phyloP scores from a whole-genome alignment of 2,888 invertebrate genomes.

The Parasteatoda lunata region DNA sequence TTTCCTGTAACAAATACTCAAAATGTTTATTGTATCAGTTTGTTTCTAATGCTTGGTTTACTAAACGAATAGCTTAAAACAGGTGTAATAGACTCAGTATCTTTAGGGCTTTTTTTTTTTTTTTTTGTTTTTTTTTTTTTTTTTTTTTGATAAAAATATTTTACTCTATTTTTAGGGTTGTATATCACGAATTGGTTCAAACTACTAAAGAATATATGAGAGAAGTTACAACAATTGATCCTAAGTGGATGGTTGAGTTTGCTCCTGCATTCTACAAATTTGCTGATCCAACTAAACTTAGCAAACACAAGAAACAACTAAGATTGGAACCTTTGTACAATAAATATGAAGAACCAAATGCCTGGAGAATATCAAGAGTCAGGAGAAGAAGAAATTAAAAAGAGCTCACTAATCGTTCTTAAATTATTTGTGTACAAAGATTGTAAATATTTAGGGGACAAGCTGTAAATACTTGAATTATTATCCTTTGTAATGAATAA shows the following conservation, averaged over 20 bases:
- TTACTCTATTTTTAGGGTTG: constrained; percentile 81
- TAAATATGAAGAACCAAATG: constrained; percentile 99
- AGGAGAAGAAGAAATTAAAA: constrained; percentile 88
- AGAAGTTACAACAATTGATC: constrained; percentile 96
- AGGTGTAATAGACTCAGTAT: too few species aligned
- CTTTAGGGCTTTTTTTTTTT: too few species aligned
- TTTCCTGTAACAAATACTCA: too few species aligned
- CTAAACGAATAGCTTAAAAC: too few species aligned
- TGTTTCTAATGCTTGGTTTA: too few species aligned
- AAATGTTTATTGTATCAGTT: too few species aligned
- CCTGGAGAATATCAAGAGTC: constrained; percentile 98
- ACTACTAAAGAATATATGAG: constrained; percentile 99
- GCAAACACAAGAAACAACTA: constrained; percentile 99
- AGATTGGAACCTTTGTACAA: constrained; percentile 97
- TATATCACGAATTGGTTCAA: constrained; percentile 98
- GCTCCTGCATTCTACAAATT: constrained; percentile 99
- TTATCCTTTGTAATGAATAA: too few species aligned
- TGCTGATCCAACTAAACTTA: constrained; percentile 97
- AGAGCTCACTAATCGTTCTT: background rate
- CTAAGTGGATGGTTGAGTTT: constrained; percentile 99
- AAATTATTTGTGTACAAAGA: too few species aligned
- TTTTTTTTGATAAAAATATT: too few species aligned
- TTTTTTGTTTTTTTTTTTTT: too few species aligned
- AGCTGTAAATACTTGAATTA: too few species aligned
- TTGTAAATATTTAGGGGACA: too few species aligned